Evolutionary conservation across 2,113 vertebrate species (phyloP).

Genomic region (Neolamprologus sp.): DNA sequence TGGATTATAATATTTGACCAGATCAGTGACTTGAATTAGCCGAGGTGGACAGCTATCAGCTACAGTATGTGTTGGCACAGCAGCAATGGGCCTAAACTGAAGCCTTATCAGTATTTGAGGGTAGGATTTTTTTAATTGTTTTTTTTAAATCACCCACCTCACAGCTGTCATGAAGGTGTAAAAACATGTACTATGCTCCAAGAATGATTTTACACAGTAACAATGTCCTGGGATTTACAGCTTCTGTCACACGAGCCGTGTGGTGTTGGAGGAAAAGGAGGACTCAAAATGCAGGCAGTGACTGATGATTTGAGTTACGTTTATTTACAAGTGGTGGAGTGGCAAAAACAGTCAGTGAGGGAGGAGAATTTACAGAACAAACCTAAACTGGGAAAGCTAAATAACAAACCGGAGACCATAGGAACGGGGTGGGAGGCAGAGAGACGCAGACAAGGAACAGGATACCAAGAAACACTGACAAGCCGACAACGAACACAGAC

Average conservation of each 20-base stretch:
- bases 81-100: not conserved
- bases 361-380: no score
- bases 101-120: not conserved
- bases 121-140: not conserved
- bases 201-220: not conserved
- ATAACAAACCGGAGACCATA: rapidly evolving
- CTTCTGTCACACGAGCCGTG: no score
- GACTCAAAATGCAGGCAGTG: no score
- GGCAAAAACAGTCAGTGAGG: no score
- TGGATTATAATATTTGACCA: not conserved
- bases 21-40: not conserved
- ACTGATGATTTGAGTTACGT: no score
- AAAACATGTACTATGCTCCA: not conserved
- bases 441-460: no score
- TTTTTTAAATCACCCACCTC: not conserved
- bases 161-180: not conserved
- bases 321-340: no score
- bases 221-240: not conserved
- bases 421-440: rapidly evolving
- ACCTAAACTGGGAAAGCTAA: rapidly evolving
- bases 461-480: no score
- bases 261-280: no score
- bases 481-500: no score
- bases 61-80: not conserved
- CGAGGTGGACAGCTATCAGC: not conserved